Base-by-base conservation (phyloP, 2,797 vertebrate species). In the Cetoscarus ocellatus region DNA sequence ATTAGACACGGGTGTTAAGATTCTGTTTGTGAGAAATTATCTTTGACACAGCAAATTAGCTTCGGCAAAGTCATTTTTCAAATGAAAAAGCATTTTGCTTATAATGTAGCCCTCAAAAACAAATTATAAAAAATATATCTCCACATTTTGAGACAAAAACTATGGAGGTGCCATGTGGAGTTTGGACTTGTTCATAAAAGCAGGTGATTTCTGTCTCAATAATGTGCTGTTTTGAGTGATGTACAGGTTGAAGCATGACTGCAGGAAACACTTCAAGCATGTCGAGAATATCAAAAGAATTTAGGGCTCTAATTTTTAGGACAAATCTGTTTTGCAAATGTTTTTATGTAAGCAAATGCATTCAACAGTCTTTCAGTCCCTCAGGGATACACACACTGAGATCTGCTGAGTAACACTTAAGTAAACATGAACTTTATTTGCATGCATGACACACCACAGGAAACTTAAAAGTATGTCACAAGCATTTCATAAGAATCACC, bases 361-460 rank as follows among this genome's bases (percentile, higher is more conserved):
- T 49, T 55, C 8, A n/a, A 34, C 17, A 17, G 11, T 40, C 51
- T 6, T 17, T 19, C 51, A 34, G 35, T 15, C 14, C 62, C 65
- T 13, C 19, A 36, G 17, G 45, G n/a, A 17, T 10, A 19, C 8
- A 49, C 45, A 27, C 61, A 42, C 0, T 12, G 36, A 9, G 36
- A 9, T 43, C 14, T n/a, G 7, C 18, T 14, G 48, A 51, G 39
- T 44, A 15, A 52, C 8, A 18, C 40, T 38, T 10, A 42, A 18
- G 63, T 35, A 51, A 63, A 68, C 17, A 18, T 10, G 45, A 38
- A 18, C 17, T 49, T 1, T 65, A 39, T 59, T 7, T 62, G 50
- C 39, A 47, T n/a, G 48, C 35, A 19, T n/a, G 14, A 51, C 50
- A 54, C 49, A 44, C 47, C 55, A 51, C 44, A 0, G 36, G 38